Conservation (phyloP, 2,797 vertebrate genomes). For the Tamandua tetradactyla region DNA sequence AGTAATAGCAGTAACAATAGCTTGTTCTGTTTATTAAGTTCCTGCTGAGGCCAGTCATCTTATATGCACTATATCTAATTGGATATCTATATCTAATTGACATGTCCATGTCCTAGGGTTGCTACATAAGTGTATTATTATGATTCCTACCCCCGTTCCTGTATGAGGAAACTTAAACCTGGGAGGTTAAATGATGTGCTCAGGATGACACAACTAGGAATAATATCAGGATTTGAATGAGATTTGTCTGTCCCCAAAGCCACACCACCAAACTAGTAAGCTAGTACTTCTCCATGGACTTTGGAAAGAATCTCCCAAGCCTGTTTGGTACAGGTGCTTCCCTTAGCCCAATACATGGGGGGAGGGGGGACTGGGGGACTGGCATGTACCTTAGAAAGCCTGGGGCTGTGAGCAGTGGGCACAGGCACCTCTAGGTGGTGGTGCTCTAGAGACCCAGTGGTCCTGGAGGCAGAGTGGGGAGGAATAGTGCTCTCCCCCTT, state of each 20-base stretch:
- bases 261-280: background rate
- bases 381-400: background rate
- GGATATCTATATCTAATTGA: background rate
- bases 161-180: background rate
- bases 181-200: background rate
- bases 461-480: background rate
- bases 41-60: background rate
- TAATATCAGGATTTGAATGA: background rate
- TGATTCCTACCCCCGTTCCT: background rate
- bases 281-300: background rate
- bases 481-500: background rate
- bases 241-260: conserved; percentile 1
- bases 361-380: background rate
- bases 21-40: background rate
- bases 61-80: background rate
- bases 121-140: background rate
- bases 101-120: background rate
- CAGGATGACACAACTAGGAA: background rate
- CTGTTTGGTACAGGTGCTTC: background rate
- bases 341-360: background rate
- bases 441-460: background rate
- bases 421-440: background rate
- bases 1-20: background rate
- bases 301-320: background rate
- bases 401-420: background rate